phyloP scores from a whole-genome alignment of 2,888 invertebrate species.

The Teleogryllus oceanicus region DNA sequence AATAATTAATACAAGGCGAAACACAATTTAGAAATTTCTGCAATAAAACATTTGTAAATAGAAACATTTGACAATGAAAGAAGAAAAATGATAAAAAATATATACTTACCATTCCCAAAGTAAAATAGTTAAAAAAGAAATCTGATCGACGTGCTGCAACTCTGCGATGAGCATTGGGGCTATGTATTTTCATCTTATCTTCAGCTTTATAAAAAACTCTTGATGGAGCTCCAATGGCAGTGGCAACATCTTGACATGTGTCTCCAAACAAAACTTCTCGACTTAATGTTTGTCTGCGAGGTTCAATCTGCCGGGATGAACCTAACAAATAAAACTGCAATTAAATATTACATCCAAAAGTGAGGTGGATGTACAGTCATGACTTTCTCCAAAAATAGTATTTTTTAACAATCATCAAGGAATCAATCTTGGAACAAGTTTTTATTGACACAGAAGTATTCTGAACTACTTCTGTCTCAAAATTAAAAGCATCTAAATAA shows the following conservation, averaged over 20 bases:
- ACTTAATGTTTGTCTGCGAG: slow-evolving; percentile 52
- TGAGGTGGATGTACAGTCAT: too few relatives aligned
- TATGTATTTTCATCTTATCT: slow-evolving; percentile 98
- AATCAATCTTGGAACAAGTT: too few relatives aligned
- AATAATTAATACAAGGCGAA: too few relatives aligned
- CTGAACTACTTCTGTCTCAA: too few relatives aligned
- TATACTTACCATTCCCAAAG: slow-evolving; percentile 80
- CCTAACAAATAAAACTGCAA: slow-evolving; percentile 19
- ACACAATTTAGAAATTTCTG: too few relatives aligned
- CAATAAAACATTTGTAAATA: neutral
- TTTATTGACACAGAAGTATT: too few relatives aligned
- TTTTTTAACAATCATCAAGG: too few relatives aligned
- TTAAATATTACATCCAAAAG: neutral
- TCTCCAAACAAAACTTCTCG: slow-evolving; percentile 79
- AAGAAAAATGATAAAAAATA: neutral
- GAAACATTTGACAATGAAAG: neutral
- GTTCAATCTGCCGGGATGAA: slow-evolving; percentile 47
- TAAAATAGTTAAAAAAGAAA: slow-evolving; percentile 98
- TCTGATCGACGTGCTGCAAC: slow-evolving; percentile 81
- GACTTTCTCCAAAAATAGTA: too few relatives aligned
- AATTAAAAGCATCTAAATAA: too few relatives aligned
- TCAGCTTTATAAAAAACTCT: slow-evolving; percentile 95
- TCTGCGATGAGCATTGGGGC: slow-evolving; percentile 76
- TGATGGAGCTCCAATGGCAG: slow-evolving; percentile 87
- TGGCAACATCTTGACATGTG: slow-evolving; percentile 82